These are phyloP conservation scores for Alectura lathami DNA, from an alignment of 2,113 vertebrate species.

Conservation along the genomic window DNA sequence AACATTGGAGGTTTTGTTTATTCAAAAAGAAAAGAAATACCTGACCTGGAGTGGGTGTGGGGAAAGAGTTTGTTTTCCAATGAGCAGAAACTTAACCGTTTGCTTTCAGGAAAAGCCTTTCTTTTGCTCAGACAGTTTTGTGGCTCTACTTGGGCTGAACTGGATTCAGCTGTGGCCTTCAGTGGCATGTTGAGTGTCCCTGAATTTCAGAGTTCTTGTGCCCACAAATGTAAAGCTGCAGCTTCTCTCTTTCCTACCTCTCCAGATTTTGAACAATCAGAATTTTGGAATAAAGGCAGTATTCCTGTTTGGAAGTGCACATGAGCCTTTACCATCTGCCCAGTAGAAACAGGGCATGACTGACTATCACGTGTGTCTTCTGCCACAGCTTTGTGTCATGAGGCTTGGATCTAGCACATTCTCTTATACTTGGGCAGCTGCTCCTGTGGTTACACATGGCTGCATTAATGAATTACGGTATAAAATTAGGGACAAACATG, in stretches of 20 bases:
- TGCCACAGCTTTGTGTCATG: neutral
- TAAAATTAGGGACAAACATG: constrained; percentile 19
- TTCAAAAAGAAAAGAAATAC: neutral
- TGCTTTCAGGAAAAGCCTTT: neutral
- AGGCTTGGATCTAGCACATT: neutral
- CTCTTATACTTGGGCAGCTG: constrained; percentile 7
- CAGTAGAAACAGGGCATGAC: neutral
- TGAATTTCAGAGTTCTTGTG: neutral
- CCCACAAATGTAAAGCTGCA: neutral
- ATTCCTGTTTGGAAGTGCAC: neutral
- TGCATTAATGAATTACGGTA: neutral
- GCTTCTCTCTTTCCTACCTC: neutral
- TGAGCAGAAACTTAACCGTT: neutral
- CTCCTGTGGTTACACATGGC: neutral
- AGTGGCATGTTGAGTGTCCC: constrained; percentile 13
- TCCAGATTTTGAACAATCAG: neutral
- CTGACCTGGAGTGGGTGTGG: neutral
- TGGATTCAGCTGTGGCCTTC: neutral
- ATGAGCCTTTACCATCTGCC: neutral
- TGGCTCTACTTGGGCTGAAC: neutral
- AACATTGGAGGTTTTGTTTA: constrained; percentile 1
- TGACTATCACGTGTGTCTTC: neutral
- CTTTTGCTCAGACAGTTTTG: neutral
- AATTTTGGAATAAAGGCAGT: neutral
- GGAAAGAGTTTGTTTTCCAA: neutral